Percentiles rank a stretch among this genome's conserved stretches.
Evolutionary conservation across 2,113 vertebrate species (phyloP).

Genomic region (Calidris pygmaea): DNA sequence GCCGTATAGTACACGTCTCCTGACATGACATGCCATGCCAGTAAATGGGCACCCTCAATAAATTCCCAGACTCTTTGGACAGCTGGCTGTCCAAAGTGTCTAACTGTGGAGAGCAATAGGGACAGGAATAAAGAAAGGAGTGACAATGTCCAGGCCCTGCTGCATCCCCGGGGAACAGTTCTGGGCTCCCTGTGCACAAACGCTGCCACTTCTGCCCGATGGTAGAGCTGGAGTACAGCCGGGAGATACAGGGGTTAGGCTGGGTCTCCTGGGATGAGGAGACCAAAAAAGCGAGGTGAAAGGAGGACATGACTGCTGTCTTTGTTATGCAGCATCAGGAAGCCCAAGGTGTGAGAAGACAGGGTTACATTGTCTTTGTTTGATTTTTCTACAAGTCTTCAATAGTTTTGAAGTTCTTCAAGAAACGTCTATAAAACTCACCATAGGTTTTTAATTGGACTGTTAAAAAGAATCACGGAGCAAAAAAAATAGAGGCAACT

Average conservation of each 20-base stretch:
- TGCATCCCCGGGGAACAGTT: neutral
- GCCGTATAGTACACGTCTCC: accelerated
- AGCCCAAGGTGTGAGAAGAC: neutral
- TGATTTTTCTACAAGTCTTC: neutral
- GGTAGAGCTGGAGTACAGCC: neutral
- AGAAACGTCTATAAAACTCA: neutral
- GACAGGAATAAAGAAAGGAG: neutral
- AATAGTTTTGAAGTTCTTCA: neutral
- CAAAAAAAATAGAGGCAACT: neutral
- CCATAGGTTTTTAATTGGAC: neutral
- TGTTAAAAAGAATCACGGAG: neutral
- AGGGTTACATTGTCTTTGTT: neutral
- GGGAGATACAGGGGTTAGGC: neutral
- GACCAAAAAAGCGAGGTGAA: neutral
- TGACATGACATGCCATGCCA: neutral
- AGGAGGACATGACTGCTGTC: neutral
- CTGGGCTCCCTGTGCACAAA: neutral
- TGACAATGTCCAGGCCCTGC: neutral
- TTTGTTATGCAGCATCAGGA: neutral
- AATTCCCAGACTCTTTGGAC: neutral
- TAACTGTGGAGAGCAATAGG: neutral
- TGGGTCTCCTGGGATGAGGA: neutral
- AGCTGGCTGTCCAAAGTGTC: neutral
- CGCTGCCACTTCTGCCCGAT: accelerated
- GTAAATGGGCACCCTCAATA: neutral